A percentile compares a stretch with the other conserved stretches of the same genome.
Evolutionary conservation across 2,888 invertebrate species (phyloP).

Genomic region (Amphipoea oculea): DNA sequence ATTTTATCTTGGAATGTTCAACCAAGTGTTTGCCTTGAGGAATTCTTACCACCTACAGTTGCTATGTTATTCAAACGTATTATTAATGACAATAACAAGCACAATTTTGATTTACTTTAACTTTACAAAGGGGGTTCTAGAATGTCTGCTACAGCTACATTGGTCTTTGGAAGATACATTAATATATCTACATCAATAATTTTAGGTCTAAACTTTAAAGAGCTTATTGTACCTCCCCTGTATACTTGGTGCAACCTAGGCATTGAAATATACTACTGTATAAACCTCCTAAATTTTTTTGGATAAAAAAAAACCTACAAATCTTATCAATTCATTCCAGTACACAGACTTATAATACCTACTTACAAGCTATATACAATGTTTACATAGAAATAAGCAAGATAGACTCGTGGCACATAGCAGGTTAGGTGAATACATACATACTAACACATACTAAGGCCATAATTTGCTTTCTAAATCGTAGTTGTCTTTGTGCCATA

Average conservation of each 20-base stretch:
- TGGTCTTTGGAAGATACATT: conserved; percentile 51
- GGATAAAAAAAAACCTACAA: background rate
- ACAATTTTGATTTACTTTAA: conserved; percentile 8
- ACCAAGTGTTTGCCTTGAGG: conserved; percentile 10
- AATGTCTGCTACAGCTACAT: conserved; percentile 39
- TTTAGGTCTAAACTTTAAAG: conserved; percentile 24
- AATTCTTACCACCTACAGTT: background rate
- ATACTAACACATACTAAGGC: conserved; percentile 47
- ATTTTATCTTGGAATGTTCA: conserved; percentile 52
- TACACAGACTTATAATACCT: conserved; percentile 41
- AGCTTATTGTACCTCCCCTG: conserved; percentile 40
- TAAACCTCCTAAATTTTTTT: conserved; percentile 10
- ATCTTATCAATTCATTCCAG: conserved; percentile 14
- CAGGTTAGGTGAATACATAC: conserved; percentile 33
- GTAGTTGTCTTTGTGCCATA: background rate
- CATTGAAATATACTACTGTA: conserved; percentile 2
- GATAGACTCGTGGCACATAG: conserved; percentile 38
- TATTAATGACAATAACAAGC: conserved; percentile 5
- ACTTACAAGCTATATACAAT: conserved; percentile 54
- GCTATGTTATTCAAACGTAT: background rate
- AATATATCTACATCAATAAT: conserved; percentile 26
- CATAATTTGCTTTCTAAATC: conserved; percentile 21
- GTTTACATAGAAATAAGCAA: conserved; percentile 51
- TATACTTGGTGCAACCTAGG: conserved; percentile 35
- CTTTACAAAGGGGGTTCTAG: conserved; percentile 26